Base-by-base conservation (phyloP, 1,140 invertebrate species). In the Aphaenogaster rudis region DNA sequence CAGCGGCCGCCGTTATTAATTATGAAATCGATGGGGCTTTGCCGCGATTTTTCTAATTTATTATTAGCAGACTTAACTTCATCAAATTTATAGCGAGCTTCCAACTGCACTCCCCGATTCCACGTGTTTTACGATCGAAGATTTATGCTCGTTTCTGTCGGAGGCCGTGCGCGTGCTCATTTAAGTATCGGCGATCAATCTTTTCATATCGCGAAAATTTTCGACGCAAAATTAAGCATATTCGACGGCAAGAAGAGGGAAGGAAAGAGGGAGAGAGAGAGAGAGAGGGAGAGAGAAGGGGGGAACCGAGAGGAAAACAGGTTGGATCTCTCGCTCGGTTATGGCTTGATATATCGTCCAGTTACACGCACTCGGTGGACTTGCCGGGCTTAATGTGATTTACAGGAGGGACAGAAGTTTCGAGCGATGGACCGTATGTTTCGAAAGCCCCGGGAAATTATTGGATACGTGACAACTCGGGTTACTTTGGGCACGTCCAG, bases 311-410 rank as follows among this genome's bases (percentile, higher is more conserved):
- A 89, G 80, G 78, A 78, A 87, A 88, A 92, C 87, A 78, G 2
- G 85, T 72, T 28, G 54, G 8, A 57, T 77, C 67, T 87, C 66
- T 45, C 59, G 42, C 77, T 72, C 72, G 78, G 89, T 87, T 86
- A 87, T 54, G 39, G 72, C 61, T 66, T 88, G 87, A 88, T 88
- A 86, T 76, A 86, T 88, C 76, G 85, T 81, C 54, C 74, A 81
- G 84, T 86, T 88, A 88, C 76, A 78, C 69, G 86, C 86, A 81
- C 71, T 78, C 71, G 72, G 77, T 64, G 66, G 91, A 78, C 90
- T 90, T 86, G n/a, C 78, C 72, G 79, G 88, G 90, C 90, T 92
- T 92, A 92, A 92, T 91, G 90, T 92, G 90, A 92, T 92, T 92
- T 92, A 92, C 86, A 88, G 90, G 79, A 74, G 80, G 88, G 90